phyloP scores from a whole-genome alignment of 2,888 invertebrate species.

The Dicyrtomina minuta region DNA sequence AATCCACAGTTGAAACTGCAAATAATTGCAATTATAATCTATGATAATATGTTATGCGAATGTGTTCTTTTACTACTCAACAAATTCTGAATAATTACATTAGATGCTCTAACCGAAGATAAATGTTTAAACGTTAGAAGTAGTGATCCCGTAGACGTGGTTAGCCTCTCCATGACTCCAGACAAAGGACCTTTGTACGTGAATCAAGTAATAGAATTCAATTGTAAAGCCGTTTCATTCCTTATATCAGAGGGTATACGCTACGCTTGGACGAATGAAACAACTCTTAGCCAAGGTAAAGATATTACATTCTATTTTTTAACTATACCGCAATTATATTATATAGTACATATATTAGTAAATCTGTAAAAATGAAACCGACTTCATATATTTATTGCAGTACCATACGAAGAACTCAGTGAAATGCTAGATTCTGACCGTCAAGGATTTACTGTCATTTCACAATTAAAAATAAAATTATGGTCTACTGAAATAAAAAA shows the following conservation, averaged over 20 bases:
- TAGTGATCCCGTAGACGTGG: background rate
- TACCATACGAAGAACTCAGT: background rate
- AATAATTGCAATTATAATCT: too few relatives aligned
- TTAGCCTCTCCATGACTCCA: background rate
- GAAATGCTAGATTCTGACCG: background rate
- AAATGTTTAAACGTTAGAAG: background rate
- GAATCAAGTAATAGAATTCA: background rate
- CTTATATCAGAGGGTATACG: background rate
- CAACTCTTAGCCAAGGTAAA: background rate
- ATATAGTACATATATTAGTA: too few relatives aligned
- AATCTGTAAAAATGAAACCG: too few relatives aligned
- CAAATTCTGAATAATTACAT: too few relatives aligned
- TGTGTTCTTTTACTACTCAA: too few relatives aligned
- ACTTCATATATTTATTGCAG: background rate
- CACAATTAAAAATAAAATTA: background rate
- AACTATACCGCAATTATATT: too few relatives aligned
- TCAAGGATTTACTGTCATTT: background rate
- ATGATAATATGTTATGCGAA: too few relatives aligned
- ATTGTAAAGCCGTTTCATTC: background rate
- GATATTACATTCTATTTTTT: too few relatives aligned
- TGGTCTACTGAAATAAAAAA: background rate
- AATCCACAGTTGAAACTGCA: too few relatives aligned
- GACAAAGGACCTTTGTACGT: background rate
- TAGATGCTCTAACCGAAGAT: background rate
- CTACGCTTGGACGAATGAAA: slow-evolving; percentile 4